Evolutionary conservation across 53 echinoderm and acorn worm species (phyloP).

Genomic region (Astropecten irregularis): DNA sequence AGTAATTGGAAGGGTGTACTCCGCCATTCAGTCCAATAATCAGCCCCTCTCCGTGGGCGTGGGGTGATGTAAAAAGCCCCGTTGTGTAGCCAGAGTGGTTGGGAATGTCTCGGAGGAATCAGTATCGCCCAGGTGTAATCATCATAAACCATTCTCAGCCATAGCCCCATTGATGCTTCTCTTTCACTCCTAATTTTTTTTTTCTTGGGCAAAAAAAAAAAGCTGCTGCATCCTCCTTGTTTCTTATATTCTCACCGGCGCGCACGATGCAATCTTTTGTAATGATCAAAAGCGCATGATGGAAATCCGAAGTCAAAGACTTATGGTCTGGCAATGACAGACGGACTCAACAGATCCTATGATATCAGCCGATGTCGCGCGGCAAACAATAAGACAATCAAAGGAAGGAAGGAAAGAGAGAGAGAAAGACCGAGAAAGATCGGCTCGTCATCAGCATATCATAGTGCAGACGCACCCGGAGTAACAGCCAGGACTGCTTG

Average conservation of each 20-base stretch:
- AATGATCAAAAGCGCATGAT: slow-evolving; percentile 30
- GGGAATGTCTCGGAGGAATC: slow-evolving; percentile 39
- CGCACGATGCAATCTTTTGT: slow-evolving; percentile 11
- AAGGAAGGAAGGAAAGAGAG: background rate
- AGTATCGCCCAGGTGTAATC: slow-evolving; percentile 38
- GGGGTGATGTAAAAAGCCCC: slow-evolving; percentile 45
- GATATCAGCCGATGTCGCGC: slow-evolving; percentile 16
- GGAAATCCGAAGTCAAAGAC: slow-evolving; percentile 27
- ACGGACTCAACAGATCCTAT: slow-evolving; percentile 11
- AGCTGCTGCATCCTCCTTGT: background rate
- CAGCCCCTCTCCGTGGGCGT: slow-evolving; percentile 50
- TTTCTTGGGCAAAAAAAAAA: too few species aligned
- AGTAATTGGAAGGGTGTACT: slow-evolving; percentile 63
- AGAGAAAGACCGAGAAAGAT: too few species aligned
- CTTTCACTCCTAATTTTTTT: background rate
- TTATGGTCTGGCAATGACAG: slow-evolving; percentile 35
- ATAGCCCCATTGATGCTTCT: too few species aligned
- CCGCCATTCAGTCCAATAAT: slow-evolving; percentile 48
- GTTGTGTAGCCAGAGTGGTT: slow-evolving; percentile 42
- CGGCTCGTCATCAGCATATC: background rate
- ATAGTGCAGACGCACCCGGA: too few species aligned
- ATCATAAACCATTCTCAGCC: slow-evolving; percentile 10
- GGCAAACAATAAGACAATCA: background rate
- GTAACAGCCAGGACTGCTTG: too few species aligned
- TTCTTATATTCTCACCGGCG: slow-evolving; percentile 16